Percentiles rank a stretch among this genome's conserved stretches.
Conservation (phyloP, 2,888 invertebrate species). For the Lycophotia porphyrea region DNA sequence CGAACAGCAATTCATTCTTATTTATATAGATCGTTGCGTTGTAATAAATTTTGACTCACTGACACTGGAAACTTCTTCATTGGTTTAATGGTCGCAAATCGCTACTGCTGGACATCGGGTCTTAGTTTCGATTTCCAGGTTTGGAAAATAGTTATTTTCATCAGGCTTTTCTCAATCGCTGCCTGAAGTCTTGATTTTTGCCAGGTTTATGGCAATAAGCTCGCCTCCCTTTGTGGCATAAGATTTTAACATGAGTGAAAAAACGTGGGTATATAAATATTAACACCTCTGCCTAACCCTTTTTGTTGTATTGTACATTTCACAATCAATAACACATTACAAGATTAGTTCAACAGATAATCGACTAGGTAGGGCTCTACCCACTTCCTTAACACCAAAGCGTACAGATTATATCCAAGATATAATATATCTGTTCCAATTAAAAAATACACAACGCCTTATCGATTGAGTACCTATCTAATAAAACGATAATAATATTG, state of each 20-base stretch:
- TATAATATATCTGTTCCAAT: constrained; percentile 65
- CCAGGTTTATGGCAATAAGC: background rate
- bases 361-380: constrained; percentile 43
- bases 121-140: background rate
- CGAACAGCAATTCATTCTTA: too few relatives aligned
- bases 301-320: background rate
- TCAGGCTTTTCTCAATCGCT: background rate
- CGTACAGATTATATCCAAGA: constrained; percentile 49
- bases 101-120: background rate
- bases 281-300: background rate
- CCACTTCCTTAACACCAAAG: constrained; percentile 53
- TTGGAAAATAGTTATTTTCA: background rate
- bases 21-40: background rate
- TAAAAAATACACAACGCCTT: constrained; percentile 62
- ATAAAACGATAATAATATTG: constrained; percentile 64
- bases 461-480: constrained; percentile 58
- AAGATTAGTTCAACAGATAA: constrained; percentile 30
- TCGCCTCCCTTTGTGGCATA: background rate
- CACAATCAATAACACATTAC: constrained; percentile 11
- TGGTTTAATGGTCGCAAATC: background rate
- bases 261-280: background rate
- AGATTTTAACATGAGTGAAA: background rate
- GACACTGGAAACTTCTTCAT: background rate
- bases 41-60: constrained; percentile 1
- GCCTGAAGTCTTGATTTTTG: accelerated